Conservation (phyloP, 1,140 invertebrate genomes). For the Dryas iulia region DNA sequence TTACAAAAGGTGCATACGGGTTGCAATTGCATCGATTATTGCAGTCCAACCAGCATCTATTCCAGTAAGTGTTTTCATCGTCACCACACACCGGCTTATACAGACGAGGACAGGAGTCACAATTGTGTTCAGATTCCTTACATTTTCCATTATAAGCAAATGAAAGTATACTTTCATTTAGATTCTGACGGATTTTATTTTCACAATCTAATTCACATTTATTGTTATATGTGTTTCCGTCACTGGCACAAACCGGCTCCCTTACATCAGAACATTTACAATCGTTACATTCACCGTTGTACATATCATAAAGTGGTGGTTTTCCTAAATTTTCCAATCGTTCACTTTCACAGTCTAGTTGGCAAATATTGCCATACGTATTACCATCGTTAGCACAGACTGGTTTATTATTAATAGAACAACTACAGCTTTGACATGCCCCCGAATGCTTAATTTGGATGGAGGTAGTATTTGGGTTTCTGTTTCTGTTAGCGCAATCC, state of each 20-base stretch:
- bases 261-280: conserved; percentile 25
- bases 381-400: conserved; percentile 83
- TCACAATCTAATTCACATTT: conserved; percentile 32
- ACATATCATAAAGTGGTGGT: conserved; percentile 15
- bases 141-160: conserved; percentile 25
- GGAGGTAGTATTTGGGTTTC: conserved; percentile 3
- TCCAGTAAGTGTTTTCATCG: conserved; percentile 33
- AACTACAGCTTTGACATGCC: conserved; percentile 83
- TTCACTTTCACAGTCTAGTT: conserved; percentile 34
- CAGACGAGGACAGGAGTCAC: conserved; percentile 22
- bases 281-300: conserved; percentile 29
- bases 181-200: conserved; percentile 25
- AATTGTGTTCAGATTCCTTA: conserved; percentile 16
- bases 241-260: conserved; percentile 41
- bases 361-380: conserved; percentile 36
- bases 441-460: conserved; percentile 83
- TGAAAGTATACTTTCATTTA: conserved; percentile 3
- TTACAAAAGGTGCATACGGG: neutral
- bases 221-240: conserved; percentile 36
- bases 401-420: conserved; percentile 76
- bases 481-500: conserved; percentile 28
- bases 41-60: conserved; percentile 31
- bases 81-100: conserved; percentile 35
- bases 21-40: conserved; percentile 11
- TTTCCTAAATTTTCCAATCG: neutral